phyloP scores from a whole-genome alignment of 2,113 vertebrate genomes.

The Scalopus aquaticus region DNA sequence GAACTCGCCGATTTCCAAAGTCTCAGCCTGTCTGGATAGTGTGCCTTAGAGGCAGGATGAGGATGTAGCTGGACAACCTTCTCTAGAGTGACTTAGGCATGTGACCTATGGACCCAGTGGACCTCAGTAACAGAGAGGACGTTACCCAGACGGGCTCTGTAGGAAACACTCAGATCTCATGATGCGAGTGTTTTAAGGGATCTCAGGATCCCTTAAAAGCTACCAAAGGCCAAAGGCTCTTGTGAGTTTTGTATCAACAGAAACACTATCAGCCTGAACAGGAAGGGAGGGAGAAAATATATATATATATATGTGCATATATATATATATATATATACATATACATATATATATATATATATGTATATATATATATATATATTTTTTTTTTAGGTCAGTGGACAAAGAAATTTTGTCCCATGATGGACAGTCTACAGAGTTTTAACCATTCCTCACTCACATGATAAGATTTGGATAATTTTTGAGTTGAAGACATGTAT shows the following conservation, averaged over 20 bases:
- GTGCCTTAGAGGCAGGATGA: not conserved
- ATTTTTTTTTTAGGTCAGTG: not conserved
- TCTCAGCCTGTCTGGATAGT: not conserved
- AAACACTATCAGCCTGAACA: not conserved
- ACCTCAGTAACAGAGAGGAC: not conserved
- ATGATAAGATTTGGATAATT: not conserved
- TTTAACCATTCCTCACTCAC: not conserved
- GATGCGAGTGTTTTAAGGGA: too few species aligned
- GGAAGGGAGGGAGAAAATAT: not conserved
- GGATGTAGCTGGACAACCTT: not conserved
- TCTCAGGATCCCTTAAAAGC: not conserved
- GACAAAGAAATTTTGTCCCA: not conserved
- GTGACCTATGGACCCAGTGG: not conserved
- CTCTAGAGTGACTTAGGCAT: not conserved
- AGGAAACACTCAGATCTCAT: not conserved
- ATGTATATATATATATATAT: too few species aligned
- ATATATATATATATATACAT: too few species aligned
- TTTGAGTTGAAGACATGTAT: not conserved
- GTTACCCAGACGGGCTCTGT: not conserved
- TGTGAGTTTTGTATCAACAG: not conserved
- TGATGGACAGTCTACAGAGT: not conserved
- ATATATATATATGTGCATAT: too few species aligned
- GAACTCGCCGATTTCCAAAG: not conserved
- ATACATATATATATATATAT: too few species aligned
- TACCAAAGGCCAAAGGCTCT: not conserved